phyloP scores from a whole-genome alignment of 2,888 invertebrate species.

The Seira ritae region DNA sequence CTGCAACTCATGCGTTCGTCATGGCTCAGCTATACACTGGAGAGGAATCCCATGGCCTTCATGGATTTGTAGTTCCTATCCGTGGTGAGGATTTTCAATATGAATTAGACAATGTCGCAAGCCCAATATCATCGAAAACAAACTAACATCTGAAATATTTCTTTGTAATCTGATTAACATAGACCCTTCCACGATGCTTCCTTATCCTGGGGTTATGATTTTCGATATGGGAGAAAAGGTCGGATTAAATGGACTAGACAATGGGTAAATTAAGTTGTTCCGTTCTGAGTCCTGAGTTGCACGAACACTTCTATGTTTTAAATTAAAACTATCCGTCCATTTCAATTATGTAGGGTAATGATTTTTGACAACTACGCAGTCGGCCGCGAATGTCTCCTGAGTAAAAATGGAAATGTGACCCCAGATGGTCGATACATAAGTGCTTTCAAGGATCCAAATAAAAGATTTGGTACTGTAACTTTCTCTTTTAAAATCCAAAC shows the following conservation, averaged over 20 bases:
- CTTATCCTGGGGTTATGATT: conserved; percentile 86
- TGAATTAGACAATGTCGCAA: too few species aligned
- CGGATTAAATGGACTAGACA: conserved; percentile 87
- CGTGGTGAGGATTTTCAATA: conserved; percentile 75
- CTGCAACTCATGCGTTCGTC: conserved; percentile 90
- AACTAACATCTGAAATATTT: too few species aligned
- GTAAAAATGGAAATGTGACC: conserved; percentile 92
- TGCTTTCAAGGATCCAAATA: conserved; percentile 91
- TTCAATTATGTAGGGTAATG: conserved; percentile 76
- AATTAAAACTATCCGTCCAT: too few species aligned
- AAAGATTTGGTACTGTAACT: conserved; percentile 84
- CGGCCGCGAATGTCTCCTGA: conserved; percentile 88
- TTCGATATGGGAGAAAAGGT: conserved; percentile 96
- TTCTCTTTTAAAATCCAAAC: conserved; percentile 12
- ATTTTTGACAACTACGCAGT: conserved; percentile 92
- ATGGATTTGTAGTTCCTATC: conserved; percentile 92
- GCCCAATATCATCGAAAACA: too few species aligned
- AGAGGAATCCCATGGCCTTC: conserved; percentile 89
- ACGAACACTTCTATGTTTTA: too few species aligned
- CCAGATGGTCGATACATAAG: conserved; percentile 91
- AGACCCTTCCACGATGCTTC: conserved; percentile 83
- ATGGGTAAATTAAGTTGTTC: conserved; percentile 33
- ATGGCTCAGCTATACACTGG: conserved; percentile 92
- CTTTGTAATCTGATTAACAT: too few species aligned
- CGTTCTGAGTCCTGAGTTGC: too few species aligned